Evolutionary conservation across 2,797 vertebrate species (phyloP), one percentile per base, ranked within the genome.

Genomic region (Pantherophis alleghaniensis): DNA sequence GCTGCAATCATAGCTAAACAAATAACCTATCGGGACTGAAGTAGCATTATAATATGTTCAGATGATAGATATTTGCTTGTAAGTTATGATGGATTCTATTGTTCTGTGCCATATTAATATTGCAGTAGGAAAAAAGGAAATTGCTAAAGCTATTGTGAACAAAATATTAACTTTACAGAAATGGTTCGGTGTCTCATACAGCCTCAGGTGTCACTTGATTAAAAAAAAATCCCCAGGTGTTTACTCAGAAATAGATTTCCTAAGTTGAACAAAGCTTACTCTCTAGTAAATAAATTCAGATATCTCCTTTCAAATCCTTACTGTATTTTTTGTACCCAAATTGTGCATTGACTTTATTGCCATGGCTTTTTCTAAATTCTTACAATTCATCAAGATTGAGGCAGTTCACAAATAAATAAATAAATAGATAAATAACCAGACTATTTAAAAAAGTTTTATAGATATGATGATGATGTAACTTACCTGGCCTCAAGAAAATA

Each of bases 401-500:
- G 22, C 74, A 79, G 32, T 9, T 42, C 69, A 79, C 10, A 83
- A 79, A 47, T 47, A 83, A 79, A 79, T 42, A 74, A 22, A 79
- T 18, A 56, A 5, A 51, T 7, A 51, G 47, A 51, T 51, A 51
- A 51, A 53, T 74, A 74, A 37, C 37, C 9, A 24, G 74, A 69
- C 7, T 42, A 11, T 42, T 79, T 74, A 11, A 5, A 14, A 92
- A 86, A 87, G 59, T 11, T 74, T 2, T 32, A 24, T 69, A 87
- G 13, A 55, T 53, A 5, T 74, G 37, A 63, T 87, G 56, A 14
- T 87, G 56, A 14, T 56, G 42, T 79, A 93, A 93, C 95, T 91
- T 97, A 99, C 99, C 99, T 97, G 98, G 98, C 95, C 99, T 97
- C 92, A 99, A 96, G 90, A 98, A 98, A 88, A 99, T 97, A 63